Base-by-base conservation (phyloP, 1,140 invertebrate genomes). In the Bursaphelenchus mucronatus region DNA sequence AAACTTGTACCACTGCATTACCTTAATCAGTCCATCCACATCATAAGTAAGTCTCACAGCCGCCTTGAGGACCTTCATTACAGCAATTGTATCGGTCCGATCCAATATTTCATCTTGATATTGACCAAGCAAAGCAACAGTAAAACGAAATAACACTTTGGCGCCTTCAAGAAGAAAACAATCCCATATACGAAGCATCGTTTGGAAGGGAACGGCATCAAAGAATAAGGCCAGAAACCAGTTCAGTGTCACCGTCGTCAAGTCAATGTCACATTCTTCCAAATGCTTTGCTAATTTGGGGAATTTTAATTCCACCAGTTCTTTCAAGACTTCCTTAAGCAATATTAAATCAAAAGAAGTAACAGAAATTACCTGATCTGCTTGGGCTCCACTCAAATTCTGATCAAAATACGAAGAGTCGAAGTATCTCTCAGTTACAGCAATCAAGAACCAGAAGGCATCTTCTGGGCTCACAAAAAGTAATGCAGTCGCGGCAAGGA, bases 131-230 rank as follows among this genome's bases (percentile, higher is more conserved):
- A 94, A 83, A 19, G 90, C 89, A 51, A 93, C 78, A 68, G 88
- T 89, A n/a, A 92, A 91, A 74, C 90, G 84, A 74, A 92, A 90
- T 15, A 94, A 81, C 65, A 89, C 86, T 82, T 92, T 95, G 46
- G 88, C 89, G 19, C 93, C 92, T 83, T 95, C 92, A 71, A 90
- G 89, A 82, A 96, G 93, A 49, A 96, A 83, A 76, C 91, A 93
- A 82, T 97, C 93, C 92, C 92, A 86, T 8, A 86, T 82, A 41
- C 85, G 65, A 10, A 86, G 70, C 56, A 86, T 75, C 5, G 84
- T 83, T 76, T 83, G 76, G 73, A 86, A 85, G 10, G 85, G 85
- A 7, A 86, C 81, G 8, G 84, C 81, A 75, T 86, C 85, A 75
- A 85, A 85, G 75, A 85, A 86, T 41, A 86, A 75, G 41, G 85